phyloP scores from a whole-genome alignment of 1,140 invertebrate genomes.

The Dinoponera quadriceps region DNA sequence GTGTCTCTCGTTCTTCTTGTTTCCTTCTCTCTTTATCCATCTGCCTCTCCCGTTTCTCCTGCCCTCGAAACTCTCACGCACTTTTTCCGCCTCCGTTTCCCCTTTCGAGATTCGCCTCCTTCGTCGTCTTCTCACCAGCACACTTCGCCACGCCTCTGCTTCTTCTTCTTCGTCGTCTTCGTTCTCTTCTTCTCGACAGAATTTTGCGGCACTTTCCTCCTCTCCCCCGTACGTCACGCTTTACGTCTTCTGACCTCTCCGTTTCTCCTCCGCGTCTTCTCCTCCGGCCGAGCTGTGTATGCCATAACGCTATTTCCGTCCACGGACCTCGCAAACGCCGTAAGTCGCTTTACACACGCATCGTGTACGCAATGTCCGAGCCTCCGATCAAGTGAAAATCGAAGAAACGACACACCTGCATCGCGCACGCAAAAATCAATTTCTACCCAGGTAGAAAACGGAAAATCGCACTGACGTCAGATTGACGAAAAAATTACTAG shows the following conservation, averaged over 20 bases:
- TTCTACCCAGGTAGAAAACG: too few species aligned
- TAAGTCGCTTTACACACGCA: constrained; percentile 69
- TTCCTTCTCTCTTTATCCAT: constrained; percentile 5
- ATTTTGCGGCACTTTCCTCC: constrained; percentile 40
- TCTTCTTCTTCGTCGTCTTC: neutral
- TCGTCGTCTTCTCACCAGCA: constrained; percentile 25
- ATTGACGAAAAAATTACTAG: too few species aligned
- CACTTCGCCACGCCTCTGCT: neutral
- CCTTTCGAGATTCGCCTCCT: constrained; percentile 41
- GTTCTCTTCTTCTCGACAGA: constrained; percentile 29
- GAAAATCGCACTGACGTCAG: too few species aligned
- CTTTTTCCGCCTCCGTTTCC: constrained; percentile 5
- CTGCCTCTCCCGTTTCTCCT: neutral
- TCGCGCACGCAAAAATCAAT: too few species aligned
- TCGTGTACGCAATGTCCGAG: constrained; percentile 48
- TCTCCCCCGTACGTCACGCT: neutral
- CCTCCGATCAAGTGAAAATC: constrained; percentile 48
- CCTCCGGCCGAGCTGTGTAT: constrained; percentile 3
- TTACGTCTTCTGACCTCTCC: constrained; percentile 10
- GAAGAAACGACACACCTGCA: neutral
- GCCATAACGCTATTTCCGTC: constrained; percentile 71
- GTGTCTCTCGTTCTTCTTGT: constrained; percentile 24
- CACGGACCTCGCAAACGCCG: constrained; percentile 55
- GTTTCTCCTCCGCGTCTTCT: constrained; percentile 20
- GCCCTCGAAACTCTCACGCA: constrained; percentile 11